phyloP scores from a whole-genome alignment of 2,797 vertebrate genomes.

The Pipistrellus pygmaeus region DNA sequence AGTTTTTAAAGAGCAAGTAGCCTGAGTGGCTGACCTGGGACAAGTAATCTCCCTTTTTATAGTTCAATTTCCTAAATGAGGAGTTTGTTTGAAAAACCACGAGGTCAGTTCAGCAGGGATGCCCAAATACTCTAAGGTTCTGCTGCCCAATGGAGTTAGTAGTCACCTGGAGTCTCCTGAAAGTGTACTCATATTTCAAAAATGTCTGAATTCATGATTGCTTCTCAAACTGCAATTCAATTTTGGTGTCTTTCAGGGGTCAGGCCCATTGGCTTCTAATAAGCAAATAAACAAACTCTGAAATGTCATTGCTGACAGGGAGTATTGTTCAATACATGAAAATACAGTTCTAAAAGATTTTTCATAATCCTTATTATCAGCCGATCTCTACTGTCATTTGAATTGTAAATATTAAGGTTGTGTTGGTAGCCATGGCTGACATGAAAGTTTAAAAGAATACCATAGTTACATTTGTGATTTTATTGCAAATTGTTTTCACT shows the following conservation, averaged over 20 bases:
- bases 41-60: not conserved
- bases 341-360: slow-evolving; percentile 38
- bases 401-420: slow-evolving; percentile 79
- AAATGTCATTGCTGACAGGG: not conserved
- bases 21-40: not conserved
- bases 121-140: not conserved
- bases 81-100: slow-evolving; percentile 24
- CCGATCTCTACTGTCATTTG: slow-evolving; percentile 80
- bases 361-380: slow-evolving; percentile 77
- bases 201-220: not conserved
- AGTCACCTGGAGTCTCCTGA: not conserved
- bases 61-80: slow-evolving; percentile 14
- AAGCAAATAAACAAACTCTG: slow-evolving; percentile 64
- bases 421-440: slow-evolving; percentile 74
- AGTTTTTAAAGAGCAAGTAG: not conserved
- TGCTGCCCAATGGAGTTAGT: not conserved
- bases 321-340: not conserved
- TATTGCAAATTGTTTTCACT: slow-evolving; percentile 85
- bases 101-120: not conserved
- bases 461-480: slow-evolving; percentile 81
- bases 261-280: not conserved
- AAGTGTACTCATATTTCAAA: not conserved
- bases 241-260: slow-evolving; percentile 47
- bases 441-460: slow-evolving; percentile 77
- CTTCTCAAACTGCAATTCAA: slow-evolving; percentile 22